Percentiles rank a stretch among this genome's conserved stretches.
These are phyloP conservation scores for Hedya salicella DNA, from an alignment of 2,888 invertebrate genomes.

Conservation along the genomic window DNA sequence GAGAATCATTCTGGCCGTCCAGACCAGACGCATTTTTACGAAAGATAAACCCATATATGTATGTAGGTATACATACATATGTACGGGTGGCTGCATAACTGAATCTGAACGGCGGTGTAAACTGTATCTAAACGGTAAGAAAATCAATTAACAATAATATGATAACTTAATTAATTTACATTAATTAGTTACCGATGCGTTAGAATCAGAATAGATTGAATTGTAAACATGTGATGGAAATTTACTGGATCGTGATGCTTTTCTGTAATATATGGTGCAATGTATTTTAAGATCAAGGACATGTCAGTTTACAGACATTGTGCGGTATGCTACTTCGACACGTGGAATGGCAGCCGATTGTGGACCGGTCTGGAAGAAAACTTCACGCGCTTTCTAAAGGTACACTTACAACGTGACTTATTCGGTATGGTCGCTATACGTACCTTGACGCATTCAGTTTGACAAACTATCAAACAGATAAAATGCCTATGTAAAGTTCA, in stretches of 20 bases:
- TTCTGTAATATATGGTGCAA: background rate
- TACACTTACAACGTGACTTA: conserved; percentile 55
- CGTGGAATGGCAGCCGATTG: conserved; percentile 42
- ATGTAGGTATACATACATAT: too few relatives aligned
- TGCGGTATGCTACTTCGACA: background rate
- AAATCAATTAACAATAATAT: conserved; percentile 1
- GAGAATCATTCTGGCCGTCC: conserved; percentile 23
- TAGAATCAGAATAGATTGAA: background rate
- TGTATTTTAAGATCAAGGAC: conserved; percentile 1
- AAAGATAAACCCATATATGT: background rate
- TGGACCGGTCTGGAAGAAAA: conserved; percentile 72
- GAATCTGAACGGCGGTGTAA: too few relatives aligned
- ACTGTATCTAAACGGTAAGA: background rate
- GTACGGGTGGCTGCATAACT: too few relatives aligned
- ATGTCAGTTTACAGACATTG: background rate
- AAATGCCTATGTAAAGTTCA: too few relatives aligned
- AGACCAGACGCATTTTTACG: conserved; percentile 8
- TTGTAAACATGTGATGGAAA: background rate
- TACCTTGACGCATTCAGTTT: too few relatives aligned
- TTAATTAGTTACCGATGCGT: conserved; percentile 15
- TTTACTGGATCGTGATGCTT: background rate
- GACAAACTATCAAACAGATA: too few relatives aligned
- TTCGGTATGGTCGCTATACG: conserved; percentile 5
- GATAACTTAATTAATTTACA: conserved; percentile 5
- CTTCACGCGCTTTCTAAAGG: conserved; percentile 68